Conservation (phyloP, 2,797 vertebrate species). For the Smutsia temminckii region DNA sequence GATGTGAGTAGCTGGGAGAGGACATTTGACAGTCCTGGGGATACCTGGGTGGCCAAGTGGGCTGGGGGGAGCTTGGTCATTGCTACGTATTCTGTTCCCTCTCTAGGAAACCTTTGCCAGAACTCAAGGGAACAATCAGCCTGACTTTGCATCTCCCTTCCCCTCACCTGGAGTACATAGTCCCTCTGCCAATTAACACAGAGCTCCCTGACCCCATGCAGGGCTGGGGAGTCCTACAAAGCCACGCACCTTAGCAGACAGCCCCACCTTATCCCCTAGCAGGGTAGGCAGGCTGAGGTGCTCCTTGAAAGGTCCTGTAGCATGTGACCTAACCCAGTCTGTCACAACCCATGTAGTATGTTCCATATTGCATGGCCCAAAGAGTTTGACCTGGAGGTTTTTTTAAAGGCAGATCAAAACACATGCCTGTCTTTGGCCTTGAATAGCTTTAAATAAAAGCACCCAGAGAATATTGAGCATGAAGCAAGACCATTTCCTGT, state of each 20-base stretch:
- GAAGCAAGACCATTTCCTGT: background rate
- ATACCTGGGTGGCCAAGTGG: background rate
- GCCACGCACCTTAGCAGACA: rapidly evolving
- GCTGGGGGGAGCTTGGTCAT: background rate
- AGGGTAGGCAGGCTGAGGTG: background rate
- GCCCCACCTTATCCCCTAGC: background rate
- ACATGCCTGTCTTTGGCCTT: background rate
- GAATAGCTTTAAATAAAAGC: background rate
- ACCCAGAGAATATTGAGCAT: background rate
- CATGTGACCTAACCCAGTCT: background rate
- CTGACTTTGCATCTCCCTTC: rapidly evolving
- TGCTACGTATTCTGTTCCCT: background rate
- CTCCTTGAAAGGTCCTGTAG: rapidly evolving
- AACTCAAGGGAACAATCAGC: background rate
- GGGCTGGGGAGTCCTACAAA: background rate
- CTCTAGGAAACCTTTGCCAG: background rate
- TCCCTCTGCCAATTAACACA: background rate
- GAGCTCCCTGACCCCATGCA: background rate
- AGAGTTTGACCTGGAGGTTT: background rate
- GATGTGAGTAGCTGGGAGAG: too few relatives aligned
- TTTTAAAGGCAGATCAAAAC: background rate
- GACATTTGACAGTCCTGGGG: background rate
- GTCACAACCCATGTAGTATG: rapidly evolving
- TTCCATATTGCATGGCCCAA: background rate
- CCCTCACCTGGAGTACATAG: background rate